These are phyloP conservation scores for Cepaea nemoralis DNA, from an alignment of 1,140 invertebrate genomes.

Conservation along the genomic window DNA sequence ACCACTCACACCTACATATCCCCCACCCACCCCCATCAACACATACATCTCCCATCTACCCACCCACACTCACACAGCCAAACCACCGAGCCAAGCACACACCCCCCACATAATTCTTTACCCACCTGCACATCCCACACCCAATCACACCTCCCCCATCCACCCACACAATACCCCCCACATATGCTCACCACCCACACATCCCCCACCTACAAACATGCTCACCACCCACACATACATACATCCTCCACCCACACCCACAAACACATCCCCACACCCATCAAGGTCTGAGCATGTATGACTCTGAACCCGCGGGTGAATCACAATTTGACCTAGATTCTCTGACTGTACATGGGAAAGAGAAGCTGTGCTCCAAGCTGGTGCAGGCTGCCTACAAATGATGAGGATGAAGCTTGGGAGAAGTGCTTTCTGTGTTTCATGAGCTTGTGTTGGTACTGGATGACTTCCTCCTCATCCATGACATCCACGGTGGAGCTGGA, in stretches of 20 bases:
- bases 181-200: neutral
- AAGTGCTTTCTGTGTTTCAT: slow-evolving; percentile 29
- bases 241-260: too few relatives aligned
- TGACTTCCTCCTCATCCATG: neutral
- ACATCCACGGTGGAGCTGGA: neutral
- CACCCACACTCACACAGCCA: too few relatives aligned
- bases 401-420: neutral
- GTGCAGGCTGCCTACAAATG: neutral
- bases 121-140: neutral
- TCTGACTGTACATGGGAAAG: slow-evolving; percentile 11
- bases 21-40: too few relatives aligned
- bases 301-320: neutral
- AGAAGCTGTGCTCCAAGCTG: slow-evolving; percentile 23
- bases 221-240: too few relatives aligned
- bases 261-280: too few relatives aligned
- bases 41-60: too few relatives aligned
- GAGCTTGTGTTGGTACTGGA: slow-evolving; percentile 23
- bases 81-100: too few relatives aligned
- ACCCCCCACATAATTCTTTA: neutral
- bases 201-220: neutral
- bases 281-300: too few relatives aligned
- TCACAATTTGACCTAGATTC: slow-evolving; percentile 4
- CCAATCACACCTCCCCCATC: neutral
- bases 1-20: too few relatives aligned
- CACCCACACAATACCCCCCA: neutral